These are phyloP conservation scores for Caenorhabditis macrosperma DNA, from an alignment of 2,888 invertebrate genomes.

Conservation along the genomic window DNA sequence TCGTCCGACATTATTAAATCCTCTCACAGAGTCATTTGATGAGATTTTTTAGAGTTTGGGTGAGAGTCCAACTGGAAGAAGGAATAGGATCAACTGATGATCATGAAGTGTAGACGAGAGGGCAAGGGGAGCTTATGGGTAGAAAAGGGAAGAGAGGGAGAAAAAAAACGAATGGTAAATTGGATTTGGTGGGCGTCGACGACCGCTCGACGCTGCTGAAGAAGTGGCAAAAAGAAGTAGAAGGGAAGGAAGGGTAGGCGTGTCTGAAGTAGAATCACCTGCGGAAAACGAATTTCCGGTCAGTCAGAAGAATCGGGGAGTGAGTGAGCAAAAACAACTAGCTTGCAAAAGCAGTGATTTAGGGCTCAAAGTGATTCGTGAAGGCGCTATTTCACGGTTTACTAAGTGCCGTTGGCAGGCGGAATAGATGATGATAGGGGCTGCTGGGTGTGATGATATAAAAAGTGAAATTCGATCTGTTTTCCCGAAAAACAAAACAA, in stretches of 20 bases:
- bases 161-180: conserved; percentile 2
- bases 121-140: not conserved
- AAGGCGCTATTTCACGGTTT: too few relatives aligned
- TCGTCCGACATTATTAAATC: conserved; percentile 34
- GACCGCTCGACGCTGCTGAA: conserved; percentile 15
- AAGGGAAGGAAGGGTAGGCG: conserved; percentile 29
- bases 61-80: conserved; percentile 6
- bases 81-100: not conserved
- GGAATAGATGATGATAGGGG: too few relatives aligned
- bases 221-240: not conserved
- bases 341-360: conserved; percentile 7
- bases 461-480: not conserved
- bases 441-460: not conserved
- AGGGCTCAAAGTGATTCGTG: conserved; percentile 27
- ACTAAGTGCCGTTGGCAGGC: too few relatives aligned
- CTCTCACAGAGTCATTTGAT: conserved; percentile 22
- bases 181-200: conserved; percentile 12
- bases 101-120: not conserved
- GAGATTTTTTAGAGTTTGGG: not conserved
- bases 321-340: conserved; percentile 5
- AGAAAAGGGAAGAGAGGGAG: not conserved
- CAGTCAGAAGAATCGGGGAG: conserved; percentile 17
- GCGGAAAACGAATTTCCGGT: conserved; percentile 50
- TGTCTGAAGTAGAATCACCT: conserved; percentile 45
- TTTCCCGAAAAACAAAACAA: not conserved